Base-by-base conservation (phyloP, 2,113 vertebrate species). In the Etheostoma cragini region DNA sequence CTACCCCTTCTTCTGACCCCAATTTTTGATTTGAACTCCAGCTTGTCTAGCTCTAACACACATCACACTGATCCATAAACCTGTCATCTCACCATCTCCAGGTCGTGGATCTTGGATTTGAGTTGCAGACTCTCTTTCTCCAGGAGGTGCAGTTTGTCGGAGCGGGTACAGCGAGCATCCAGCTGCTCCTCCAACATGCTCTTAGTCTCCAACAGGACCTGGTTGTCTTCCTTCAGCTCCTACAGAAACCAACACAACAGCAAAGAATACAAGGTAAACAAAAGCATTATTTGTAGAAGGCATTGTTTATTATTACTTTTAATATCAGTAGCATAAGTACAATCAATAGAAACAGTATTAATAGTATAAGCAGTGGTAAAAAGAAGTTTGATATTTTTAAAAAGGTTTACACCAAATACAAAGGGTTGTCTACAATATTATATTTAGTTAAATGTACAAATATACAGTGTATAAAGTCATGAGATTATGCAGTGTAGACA, bases 221-320 rank as follows among this genome's bases (percentile, higher is more conserved):
- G 98, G 95, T 99, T 99, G 95, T 99, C 98, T 93, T 99, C 98
- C 91, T 99, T 99, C 84, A 99, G 92, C 80, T 99, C 98, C 98
- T 99, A 85, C 50, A 92, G 8, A 72, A 49, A 30, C 12, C 19
- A 54, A 21, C 16, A 72, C 42, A 76, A 42, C 26, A 72, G n/a
- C 7, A 68, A 8, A 24, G 6, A 33, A 50, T 1, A 67, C 6
- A 64, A 24, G 72, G 46, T n/a, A 22, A 14, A 11, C 8, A 62
- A 63, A 2, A 45, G 24, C 11, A 19, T 2, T 15, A 3, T 15
- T 30, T 22, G 33, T 0, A 24, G 11, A 52, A 42, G 13, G 17
- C 22, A 26, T 16, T 8, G 3, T 26, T 16, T 5, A 24, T 72
- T 24, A 13, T 22, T 50, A 17, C 8, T 47, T 46, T 22, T 16